Evolutionary conservation across 2,888 invertebrate species (phyloP).

Genomic region (Lathronympha strigana): DNA sequence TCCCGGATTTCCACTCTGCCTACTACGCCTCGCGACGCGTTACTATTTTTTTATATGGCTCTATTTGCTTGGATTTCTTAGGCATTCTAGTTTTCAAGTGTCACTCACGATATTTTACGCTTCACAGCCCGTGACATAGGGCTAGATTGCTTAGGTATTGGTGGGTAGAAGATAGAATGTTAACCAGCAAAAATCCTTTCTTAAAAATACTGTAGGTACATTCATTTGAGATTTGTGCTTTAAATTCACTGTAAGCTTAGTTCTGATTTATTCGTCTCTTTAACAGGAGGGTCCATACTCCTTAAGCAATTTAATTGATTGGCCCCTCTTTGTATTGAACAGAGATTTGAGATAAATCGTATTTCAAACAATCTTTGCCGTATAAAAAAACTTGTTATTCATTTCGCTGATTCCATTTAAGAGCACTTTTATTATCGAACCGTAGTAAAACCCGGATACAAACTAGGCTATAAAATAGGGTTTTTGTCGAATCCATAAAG

Average conservation of each 20-base stretch:
- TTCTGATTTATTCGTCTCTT: too few species aligned
- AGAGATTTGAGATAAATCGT: not conserved
- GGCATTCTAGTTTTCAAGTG: not conserved
- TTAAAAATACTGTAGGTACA: too few species aligned
- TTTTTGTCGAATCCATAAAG: slow-evolving; percentile 47
- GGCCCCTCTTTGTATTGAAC: not conserved
- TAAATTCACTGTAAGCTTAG: too few species aligned
- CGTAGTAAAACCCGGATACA: slow-evolving; percentile 22
- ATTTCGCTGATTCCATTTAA: slow-evolving; percentile 13
- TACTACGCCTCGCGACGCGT: slow-evolving; percentile 9
- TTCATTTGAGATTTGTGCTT: too few species aligned
- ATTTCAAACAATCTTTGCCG: not conserved
- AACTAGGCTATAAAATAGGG: slow-evolving; percentile 35
- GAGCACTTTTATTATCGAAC: slow-evolving; percentile 19
- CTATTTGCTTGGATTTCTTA: slow-evolving; percentile 24
- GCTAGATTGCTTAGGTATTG: too few species aligned
- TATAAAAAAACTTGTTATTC: slow-evolving; percentile 11
- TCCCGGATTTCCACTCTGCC: slow-evolving; percentile 21
- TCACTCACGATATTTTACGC: slow-evolving; percentile 9
- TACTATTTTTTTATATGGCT: slow-evolving; percentile 24
- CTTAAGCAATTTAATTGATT: not conserved
- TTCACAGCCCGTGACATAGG: too few species aligned
- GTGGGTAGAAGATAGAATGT: too few species aligned
- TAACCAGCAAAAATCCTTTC: too few species aligned
- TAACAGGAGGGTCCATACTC: too few species aligned